phyloP scores from a whole-genome alignment of 2,113 vertebrate species.

The Macheiramphus alcinus region DNA sequence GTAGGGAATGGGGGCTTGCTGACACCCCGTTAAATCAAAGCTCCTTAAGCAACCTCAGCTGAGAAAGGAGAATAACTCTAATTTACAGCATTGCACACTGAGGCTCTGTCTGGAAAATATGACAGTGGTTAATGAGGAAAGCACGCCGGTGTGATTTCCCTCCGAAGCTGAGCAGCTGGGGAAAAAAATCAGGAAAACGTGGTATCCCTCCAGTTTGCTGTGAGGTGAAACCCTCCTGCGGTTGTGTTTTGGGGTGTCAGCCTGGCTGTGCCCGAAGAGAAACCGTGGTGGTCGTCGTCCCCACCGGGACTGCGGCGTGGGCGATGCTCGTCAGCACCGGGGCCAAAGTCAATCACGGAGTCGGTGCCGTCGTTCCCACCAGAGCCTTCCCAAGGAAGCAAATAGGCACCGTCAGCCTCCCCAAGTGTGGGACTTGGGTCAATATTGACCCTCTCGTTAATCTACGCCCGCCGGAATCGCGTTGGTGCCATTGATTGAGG shows the following conservation, averaged over 20 bases:
- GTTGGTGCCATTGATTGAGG: background rate
- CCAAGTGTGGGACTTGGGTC: background rate
- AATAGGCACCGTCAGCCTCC: background rate
- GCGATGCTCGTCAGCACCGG: fast-evolving
- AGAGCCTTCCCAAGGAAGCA: background rate
- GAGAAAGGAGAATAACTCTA: background rate
- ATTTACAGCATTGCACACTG: background rate
- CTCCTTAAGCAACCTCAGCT: background rate
- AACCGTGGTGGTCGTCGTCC: fast-evolving
- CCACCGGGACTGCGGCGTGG: fast-evolving
- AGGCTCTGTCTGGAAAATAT: conserved; percentile 1
- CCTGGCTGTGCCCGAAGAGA: background rate
- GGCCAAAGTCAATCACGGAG: fast-evolving
- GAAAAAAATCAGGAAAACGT: background rate
- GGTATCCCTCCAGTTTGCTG: background rate
- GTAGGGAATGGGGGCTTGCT: background rate
- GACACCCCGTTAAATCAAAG: background rate
- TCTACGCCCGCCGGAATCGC: background rate
- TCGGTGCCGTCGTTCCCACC: fast-evolving
- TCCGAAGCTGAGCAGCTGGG: background rate
- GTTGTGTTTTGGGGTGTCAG: background rate
- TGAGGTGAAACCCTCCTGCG: background rate
- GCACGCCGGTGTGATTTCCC: background rate
- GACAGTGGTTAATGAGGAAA: conserved; percentile 13
- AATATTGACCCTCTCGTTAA: background rate